These are phyloP conservation scores for Anas georgica DNA, from an alignment of 2,797 vertebrate species.

Conservation along the genomic window DNA sequence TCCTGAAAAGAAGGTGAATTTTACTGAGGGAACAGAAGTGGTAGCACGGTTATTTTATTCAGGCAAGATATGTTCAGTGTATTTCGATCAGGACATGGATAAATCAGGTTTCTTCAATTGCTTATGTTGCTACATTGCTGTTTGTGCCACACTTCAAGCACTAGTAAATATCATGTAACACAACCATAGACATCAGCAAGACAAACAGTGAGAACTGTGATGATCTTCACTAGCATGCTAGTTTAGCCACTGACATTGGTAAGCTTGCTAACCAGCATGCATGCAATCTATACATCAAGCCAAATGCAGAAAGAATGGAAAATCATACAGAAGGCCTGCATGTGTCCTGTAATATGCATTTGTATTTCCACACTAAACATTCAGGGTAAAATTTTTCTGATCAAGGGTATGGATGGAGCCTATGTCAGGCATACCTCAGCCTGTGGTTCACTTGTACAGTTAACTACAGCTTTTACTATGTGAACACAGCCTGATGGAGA, in stretches of 20 bases:
- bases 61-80: neutral
- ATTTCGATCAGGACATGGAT: neutral
- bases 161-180: neutral
- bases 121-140: neutral
- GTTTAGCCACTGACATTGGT: neutral
- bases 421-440: accelerated
- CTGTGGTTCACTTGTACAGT: neutral
- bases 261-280: accelerated
- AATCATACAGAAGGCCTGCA: neutral
- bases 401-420: neutral
- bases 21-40: neutral
- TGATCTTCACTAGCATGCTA: neutral
- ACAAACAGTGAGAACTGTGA: accelerated
- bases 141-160: neutral
- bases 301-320: neutral
- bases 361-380: neutral
- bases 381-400: neutral
- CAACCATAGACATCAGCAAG: neutral
- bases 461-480: neutral
- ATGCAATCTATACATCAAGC: neutral
- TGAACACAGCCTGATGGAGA: neutral
- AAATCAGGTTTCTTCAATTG: neutral
- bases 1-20: neutral
- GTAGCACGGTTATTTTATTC: neutral
- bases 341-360: neutral